phyloP scores from a whole-genome alignment of 2,797 vertebrate genomes.

The Oceanodroma leucorhoa region DNA sequence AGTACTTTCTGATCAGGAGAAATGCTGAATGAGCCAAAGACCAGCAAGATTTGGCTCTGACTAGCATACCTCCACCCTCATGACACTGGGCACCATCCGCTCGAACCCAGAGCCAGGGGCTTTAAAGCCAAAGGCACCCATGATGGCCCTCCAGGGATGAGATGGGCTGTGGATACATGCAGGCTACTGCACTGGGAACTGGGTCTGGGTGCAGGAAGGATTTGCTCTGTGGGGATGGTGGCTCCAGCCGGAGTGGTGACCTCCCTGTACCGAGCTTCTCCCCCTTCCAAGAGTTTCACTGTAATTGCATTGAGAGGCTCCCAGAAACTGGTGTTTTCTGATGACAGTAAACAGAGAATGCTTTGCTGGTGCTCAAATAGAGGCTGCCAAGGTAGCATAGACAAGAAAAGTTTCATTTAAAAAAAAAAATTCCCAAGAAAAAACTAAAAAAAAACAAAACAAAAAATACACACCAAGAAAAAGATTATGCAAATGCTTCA shows the following conservation, averaged over 20 bases:
- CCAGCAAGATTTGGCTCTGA: background rate
- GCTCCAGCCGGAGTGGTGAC: background rate
- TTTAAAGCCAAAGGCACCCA: background rate
- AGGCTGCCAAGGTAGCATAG: background rate
- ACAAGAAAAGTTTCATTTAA: background rate
- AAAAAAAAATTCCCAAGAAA: background rate
- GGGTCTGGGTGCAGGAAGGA: background rate
- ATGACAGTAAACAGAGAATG: background rate
- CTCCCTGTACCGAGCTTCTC: background rate
- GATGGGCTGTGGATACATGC: fast-evolving
- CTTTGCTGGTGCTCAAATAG: background rate
- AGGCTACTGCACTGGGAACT: background rate
- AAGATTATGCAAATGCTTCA: constrained; percentile 36
- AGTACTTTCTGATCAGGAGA: background rate
- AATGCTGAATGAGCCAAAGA: background rate
- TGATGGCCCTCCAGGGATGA: fast-evolving
- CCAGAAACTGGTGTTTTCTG: background rate
- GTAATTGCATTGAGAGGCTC: background rate
- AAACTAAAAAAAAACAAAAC: background rate
- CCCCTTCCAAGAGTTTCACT: background rate
- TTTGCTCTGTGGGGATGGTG: background rate
- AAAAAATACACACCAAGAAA: background rate
- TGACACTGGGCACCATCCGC: background rate
- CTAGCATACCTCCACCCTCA: background rate
- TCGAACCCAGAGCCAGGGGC: fast-evolving